Conservation (phyloP, 1,140 invertebrate genomes). For the Calosoma granatense region DNA sequence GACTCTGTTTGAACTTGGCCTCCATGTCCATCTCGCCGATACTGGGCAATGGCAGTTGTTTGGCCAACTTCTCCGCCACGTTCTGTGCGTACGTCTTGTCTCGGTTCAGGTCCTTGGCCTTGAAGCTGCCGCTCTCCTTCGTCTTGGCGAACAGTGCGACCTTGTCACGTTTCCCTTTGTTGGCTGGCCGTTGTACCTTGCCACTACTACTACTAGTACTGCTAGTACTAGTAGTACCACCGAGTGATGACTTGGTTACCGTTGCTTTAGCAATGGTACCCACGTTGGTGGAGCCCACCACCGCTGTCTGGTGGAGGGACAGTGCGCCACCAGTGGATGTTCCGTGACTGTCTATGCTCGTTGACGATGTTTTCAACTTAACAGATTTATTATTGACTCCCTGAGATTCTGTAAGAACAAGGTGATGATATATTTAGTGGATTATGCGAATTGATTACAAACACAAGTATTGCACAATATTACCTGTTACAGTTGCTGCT, state of each 20-base stretch:
- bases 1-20: conserved; percentile 49
- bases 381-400: conserved; percentile 6
- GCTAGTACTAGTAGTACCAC: conserved; percentile 25
- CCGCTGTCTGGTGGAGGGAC: conserved; percentile 17
- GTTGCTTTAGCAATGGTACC: no score
- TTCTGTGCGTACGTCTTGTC: conserved; percentile 45
- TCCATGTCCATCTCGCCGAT: conserved; percentile 38
- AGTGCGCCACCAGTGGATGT: background rate
- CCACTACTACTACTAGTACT: conserved; percentile 2
- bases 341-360: background rate
- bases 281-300: conserved; percentile 50
- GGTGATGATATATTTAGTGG: conserved; percentile 16
- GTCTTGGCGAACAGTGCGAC: background rate
- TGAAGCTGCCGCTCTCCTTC: conserved; percentile 19
- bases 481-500: conserved; percentile 2
- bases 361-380: background rate
- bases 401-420: background rate
- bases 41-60: conserved; percentile 28
- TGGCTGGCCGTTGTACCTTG: background rate
- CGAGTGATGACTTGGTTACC: no score
- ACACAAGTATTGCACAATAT: background rate
- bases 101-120: conserved; percentile 36
- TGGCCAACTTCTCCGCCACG: conserved; percentile 32
- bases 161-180: conserved; percentile 2
- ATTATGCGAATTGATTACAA: conserved; percentile 13